phyloP scores from a whole-genome alignment of 1,140 invertebrate genomes.

The Anthonomus grandis region DNA sequence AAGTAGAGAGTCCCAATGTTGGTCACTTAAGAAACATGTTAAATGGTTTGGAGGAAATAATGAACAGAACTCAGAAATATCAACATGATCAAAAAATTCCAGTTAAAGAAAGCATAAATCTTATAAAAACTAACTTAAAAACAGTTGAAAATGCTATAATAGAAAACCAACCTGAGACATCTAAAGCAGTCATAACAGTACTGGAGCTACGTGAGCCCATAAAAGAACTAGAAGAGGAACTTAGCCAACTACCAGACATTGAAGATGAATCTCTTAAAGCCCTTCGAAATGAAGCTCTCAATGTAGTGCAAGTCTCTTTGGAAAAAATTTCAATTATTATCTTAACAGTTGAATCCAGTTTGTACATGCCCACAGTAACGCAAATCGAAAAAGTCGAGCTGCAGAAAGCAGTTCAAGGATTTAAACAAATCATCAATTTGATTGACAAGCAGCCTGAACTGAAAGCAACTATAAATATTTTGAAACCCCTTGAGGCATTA shows the following conservation, averaged over 20 bases:
- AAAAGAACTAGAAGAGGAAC: slow-evolving; percentile 23
- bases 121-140: slow-evolving; percentile 16
- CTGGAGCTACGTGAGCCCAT: slow-evolving; percentile 28
- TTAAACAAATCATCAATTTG: slow-evolving; percentile 22
- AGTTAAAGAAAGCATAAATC: slow-evolving; percentile 6
- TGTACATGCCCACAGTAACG: slow-evolving; percentile 23
- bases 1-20: background rate
- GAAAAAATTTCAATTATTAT: slow-evolving; percentile 26
- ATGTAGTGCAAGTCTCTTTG: slow-evolving; percentile 16
- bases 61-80: background rate
- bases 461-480: background rate
- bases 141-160: slow-evolving; percentile 18
- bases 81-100: background rate
- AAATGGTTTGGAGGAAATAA: background rate
- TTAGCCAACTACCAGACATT: slow-evolving; percentile 7
- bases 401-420: slow-evolving; percentile 22
- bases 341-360: slow-evolving; percentile 5
- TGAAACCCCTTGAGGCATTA: slow-evolving; percentile 21
- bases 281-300: slow-evolving; percentile 10
- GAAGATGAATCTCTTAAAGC: background rate
- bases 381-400: slow-evolving; percentile 16
- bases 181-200: slow-evolving; percentile 23
- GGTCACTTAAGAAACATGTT: slow-evolving; percentile 6
- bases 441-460: slow-evolving; percentile 8
- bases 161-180: slow-evolving; percentile 16